Base-by-base conservation (phyloP, 2,113 vertebrate species). In the Patagioenas fasciata region DNA sequence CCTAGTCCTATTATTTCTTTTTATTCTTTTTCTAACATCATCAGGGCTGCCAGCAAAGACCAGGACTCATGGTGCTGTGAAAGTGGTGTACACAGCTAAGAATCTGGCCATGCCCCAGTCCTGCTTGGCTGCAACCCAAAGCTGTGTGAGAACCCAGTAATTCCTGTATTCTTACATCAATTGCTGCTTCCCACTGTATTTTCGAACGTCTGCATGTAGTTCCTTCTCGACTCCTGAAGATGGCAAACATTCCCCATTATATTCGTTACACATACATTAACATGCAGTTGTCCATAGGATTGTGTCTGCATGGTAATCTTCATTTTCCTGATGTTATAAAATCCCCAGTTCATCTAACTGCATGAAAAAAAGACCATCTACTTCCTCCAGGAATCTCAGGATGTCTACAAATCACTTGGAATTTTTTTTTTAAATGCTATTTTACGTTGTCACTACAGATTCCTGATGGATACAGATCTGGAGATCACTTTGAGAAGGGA, bases 171-270 rank as follows among this genome's bases (percentile, higher is more conserved):
- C 50, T 69, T 29, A 20, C 12, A 21, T 10, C 38, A 73, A 2
- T 26, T 72, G 25, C 6, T 54, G 19, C 28, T 53, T 62, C 69
- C 58, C 26, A 0, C 12, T 34, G 26, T 0, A 21, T 66, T 58
- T 58, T 25, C 26, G 11, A 36, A 15, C 15, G 8, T 1, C 25
- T 23, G 12, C 32, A 31, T 92, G 95, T 69, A 96, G 47, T 95
- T 95, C 80, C 90, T 21, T 44, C 85, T 65, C 0, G 0, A 1
- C 3, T 95, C 95, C 96, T 95, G 83, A 75, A 97, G 96, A 96
- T 96, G 96, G 96, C 96, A 96, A 91, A 91, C 80, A 0, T 54
- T 31, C 2, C 61, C 85, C 1, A 2, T 74, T 69, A 11, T 15
- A 95, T 47, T 16, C 40, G 15, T 69, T 56, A 24, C 13, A 25